Evolutionary conservation across 2,113 vertebrate genomes (phyloP).

Genomic region (Neolamprologus cancellatus): DNA sequence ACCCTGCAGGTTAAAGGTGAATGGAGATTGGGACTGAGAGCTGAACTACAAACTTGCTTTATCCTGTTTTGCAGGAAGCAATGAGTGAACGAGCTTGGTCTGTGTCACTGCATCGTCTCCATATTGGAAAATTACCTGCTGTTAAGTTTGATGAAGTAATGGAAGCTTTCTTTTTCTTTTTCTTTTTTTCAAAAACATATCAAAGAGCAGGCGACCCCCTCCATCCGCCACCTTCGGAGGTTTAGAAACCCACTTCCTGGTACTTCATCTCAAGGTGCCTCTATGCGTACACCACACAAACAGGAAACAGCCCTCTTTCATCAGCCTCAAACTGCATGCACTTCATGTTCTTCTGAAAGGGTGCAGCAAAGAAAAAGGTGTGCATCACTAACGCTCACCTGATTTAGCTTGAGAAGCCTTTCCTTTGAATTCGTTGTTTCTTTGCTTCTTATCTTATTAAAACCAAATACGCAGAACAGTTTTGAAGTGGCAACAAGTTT

Average conservation of each 20-base stretch:
- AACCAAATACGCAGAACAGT: neutral
- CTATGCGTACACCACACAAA: constrained; percentile 49
- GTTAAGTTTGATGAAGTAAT: constrained; percentile 18
- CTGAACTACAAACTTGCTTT: neutral
- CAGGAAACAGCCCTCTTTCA: constrained; percentile 69
- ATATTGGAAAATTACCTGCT: constrained; percentile 39
- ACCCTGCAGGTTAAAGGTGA: constrained; percentile 52
- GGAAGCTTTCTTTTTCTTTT: constrained; percentile 24
- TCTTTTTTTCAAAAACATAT: neutral
- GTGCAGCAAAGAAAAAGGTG: constrained; percentile 11
- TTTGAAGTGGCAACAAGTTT: neutral
- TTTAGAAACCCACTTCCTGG: constrained; percentile 70
- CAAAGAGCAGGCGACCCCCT: constrained; percentile 13
- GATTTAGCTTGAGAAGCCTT: neutral
- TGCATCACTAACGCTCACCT: constrained; percentile 17
- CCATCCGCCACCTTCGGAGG: constrained; percentile 25
- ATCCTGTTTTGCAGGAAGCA: constrained; percentile 17
- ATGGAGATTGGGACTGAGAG: neutral
- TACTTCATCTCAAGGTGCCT: constrained; percentile 48
- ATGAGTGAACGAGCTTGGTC: neutral
- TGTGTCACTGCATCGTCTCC: constrained; percentile 7
- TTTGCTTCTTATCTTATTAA: neutral
- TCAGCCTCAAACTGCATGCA: constrained; percentile 32
- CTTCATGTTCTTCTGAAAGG: neutral
- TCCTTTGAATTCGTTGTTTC: neutral